Evolutionary conservation across 2,888 invertebrate species (phyloP).

Genomic region (Erebia aethiops): DNA sequence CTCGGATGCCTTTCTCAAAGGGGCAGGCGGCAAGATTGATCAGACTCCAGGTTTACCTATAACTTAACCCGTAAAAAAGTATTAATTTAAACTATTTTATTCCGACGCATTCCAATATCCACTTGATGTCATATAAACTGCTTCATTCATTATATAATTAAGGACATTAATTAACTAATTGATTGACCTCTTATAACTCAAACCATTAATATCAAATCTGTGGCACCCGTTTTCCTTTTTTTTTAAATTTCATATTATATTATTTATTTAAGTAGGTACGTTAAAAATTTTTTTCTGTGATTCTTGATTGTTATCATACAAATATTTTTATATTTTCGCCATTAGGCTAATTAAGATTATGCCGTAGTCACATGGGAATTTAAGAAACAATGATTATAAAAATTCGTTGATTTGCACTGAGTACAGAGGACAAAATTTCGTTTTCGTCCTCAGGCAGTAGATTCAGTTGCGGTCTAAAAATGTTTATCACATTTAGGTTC

Average conservation of each 20-base stretch:
- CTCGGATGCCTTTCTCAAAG: too few relatives aligned
- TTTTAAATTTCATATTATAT: not conserved
- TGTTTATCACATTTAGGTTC: too few relatives aligned
- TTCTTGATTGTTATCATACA: not conserved
- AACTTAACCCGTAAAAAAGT: not conserved
- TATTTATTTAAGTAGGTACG: too few relatives aligned
- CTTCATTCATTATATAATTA: constrained; percentile 26
- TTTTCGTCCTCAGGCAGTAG: too few relatives aligned
- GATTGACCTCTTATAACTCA: constrained; percentile 13
- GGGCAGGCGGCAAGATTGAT: too few relatives aligned
- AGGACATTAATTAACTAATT: constrained; percentile 13
- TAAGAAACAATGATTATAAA: too few relatives aligned
- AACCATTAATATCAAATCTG: constrained; percentile 22
- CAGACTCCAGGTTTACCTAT: not conserved
- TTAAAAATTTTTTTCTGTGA: not conserved
- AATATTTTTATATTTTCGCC: too few relatives aligned
- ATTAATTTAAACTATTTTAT: not conserved
- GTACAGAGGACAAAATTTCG: too few relatives aligned
- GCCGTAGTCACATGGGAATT: too few relatives aligned
- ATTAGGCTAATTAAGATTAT: too few relatives aligned
- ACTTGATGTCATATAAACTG: constrained; percentile 25
- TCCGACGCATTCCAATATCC: not conserved
- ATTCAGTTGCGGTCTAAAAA: too few relatives aligned
- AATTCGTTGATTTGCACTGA: too few relatives aligned
- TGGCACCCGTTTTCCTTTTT: constrained; percentile 8